phyloP scores from a whole-genome alignment of 2,113 vertebrate genomes.

The Hippocampus guttulatus region DNA sequence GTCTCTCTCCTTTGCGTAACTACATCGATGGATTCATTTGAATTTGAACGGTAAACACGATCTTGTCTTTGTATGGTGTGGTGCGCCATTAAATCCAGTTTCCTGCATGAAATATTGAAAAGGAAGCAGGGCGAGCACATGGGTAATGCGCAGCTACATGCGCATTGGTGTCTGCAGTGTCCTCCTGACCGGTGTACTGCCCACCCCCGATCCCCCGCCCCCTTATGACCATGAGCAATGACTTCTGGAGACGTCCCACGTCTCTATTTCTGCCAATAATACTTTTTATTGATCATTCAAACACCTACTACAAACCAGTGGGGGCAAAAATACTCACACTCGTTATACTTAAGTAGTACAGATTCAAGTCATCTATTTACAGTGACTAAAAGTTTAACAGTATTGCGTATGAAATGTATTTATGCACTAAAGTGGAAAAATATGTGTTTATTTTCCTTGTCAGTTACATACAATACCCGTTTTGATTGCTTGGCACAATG shows the following conservation, averaged over 20 bases:
- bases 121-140: slow-evolving; percentile 63
- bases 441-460: no score
- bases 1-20: neutral
- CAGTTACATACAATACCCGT: no score
- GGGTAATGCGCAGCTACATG: slow-evolving; percentile 68
- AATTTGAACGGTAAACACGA: neutral
- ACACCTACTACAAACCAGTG: neutral
- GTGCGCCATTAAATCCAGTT: slow-evolving; percentile 18
- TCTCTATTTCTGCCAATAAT: neutral
- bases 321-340: neutral
- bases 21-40: neutral
- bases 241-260: neutral
- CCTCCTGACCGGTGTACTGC: slow-evolving; percentile 12
- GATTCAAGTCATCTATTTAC: neutral
- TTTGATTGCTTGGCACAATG: no score
- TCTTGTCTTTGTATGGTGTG: slow-evolving; percentile 1
- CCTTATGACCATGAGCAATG: slow-evolving; percentile 8
- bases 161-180: slow-evolving; percentile 67
- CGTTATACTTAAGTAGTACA: neutral
- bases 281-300: neutral
- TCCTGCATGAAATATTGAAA: slow-evolving; percentile 60
- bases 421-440: neutral
- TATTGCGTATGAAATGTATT: neutral
- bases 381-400: neutral
- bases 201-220: neutral